Evolutionary conservation across 2,888 invertebrate species (phyloP), one percentile per base, ranked within the genome.

Genomic region (Tetragnatha montana): DNA sequence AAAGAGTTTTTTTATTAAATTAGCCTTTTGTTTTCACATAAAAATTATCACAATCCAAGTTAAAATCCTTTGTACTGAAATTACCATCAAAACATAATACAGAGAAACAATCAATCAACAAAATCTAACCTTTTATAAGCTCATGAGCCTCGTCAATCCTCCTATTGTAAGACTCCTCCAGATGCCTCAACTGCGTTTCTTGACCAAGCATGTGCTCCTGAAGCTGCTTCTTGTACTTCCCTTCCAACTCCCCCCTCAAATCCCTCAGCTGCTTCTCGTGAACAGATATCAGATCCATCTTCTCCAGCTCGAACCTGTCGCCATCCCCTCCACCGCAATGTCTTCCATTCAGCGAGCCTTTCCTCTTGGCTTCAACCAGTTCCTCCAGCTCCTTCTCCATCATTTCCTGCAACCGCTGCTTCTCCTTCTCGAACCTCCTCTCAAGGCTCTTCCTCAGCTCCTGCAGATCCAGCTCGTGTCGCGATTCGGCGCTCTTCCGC

Each of bases 251-350:
- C 51, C 88, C 73, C 71, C 88, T 86, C 50, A 91, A 68, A 21
- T 87, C 74, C n/a, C 69, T 73, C 17, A 91, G 86, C 84, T 92
- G 88, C 22, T 81, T 91, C 21, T 84, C 69, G 22, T 91, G 88
- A 21, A 82, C 10, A 10, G 89, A 47, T 71, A 86, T 86, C 35
- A 86, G 81, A 68, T 79, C 50, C 8, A 35, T 17, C 19, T 82
- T 82, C 73, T 87, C 88, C 70, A 79, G 82, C 81, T 91, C 86
- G 79, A 71, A 91, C 12, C 70, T 60, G 22, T 21, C 51, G 69
- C 17, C 60, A 21, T 19, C 19, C 6, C 71, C 78, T 14, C 73
- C 50, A 7, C 60, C 60, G 7, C n/a, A 50, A 69, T 60, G 60
- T 10, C 12, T 8, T 6, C n/a, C 69, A 68, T 69, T 80, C 4